Evolutionary conservation across 1,140 invertebrate species (phyloP), one percentile per base, ranked within the genome.

Genomic region (Heliconius hermathena): DNA sequence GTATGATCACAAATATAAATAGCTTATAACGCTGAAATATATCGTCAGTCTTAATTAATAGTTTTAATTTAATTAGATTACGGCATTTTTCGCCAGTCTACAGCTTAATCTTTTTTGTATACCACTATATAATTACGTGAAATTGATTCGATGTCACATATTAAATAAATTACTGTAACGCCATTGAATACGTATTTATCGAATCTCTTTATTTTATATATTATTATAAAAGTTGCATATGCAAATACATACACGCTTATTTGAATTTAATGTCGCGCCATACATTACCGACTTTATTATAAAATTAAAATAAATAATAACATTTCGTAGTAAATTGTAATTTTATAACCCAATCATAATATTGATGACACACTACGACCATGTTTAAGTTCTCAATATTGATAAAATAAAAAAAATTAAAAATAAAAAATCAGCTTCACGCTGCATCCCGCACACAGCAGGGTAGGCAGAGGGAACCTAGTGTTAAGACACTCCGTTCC

Each of bases 41-140:
- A 16, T 46, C 41, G 41, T 46, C 13, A 46, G 41, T 46, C 41
- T 46, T 16, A 13, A 16, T 16, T 46, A 46, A 46, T 46, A 46
- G 16, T 46, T 46, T 13, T 46, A 46, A 11, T 3, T 13, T 16
- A 46, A 20, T 54, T 54, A 54, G 18, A n/a, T 18, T 54, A 36
- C 33, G 0, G 6, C 33, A 60, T n/a, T 66, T 66, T 13, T 26
- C 60, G 22, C 26, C 26, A 11, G 8, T 66, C 60, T 66, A 16
- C 9, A n/a, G 11, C 60, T 66, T 29, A 29, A 66, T 66, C 9
- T 29, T 26, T 26, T 66, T 66, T 66, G 6, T 8, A 36, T 36
- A 36, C 60, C 60, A 11, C 60, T 66, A 18, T 46, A n/a, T 76
- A 57, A 76, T 80, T 36, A 71, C 70, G 41, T 70, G 57, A 81